Evolutionary conservation across 2,797 vertebrate species (phyloP).

Genomic region (Poecilia wingei): DNA sequence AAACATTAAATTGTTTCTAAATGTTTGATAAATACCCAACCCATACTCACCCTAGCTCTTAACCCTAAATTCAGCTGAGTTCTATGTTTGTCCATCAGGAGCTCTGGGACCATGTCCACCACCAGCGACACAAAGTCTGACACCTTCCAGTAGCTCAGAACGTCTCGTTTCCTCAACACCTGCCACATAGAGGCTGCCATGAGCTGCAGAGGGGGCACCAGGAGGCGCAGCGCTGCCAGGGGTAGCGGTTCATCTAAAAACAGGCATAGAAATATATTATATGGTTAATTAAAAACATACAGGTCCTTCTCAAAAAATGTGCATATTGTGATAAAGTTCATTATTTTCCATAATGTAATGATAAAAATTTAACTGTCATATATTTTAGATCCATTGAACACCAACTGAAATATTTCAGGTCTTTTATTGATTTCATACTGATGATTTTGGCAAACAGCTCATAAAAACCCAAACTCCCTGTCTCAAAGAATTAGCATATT

Average conservation of each 20-base stretch:
- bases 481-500: too few relatives aligned
- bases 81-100: slow-evolving; percentile 80
- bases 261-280: not conserved
- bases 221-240: slow-evolving; percentile 74
- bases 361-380: too few relatives aligned
- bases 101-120: slow-evolving; percentile 76
- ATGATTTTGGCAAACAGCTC: too few relatives aligned
- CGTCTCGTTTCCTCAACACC: slow-evolving; percentile 69
- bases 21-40: not conserved
- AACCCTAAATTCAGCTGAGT: slow-evolving; percentile 83
- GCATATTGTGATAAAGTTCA: too few relatives aligned
- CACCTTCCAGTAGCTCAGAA: slow-evolving; percentile 79
- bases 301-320: too few relatives aligned
- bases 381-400: too few relatives aligned
- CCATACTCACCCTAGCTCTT: slow-evolving; percentile 79
- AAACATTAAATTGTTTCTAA: not conserved
- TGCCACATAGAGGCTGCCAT: slow-evolving; percentile 82
- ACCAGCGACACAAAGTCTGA: slow-evolving; percentile 81
- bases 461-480: too few relatives aligned
- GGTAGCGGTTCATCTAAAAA: slow-evolving; percentile 61
- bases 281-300: not conserved
- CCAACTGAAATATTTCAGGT: too few relatives aligned
- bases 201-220: slow-evolving; percentile 81
- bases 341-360: too few relatives aligned
- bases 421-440: too few relatives aligned